phyloP scores from a whole-genome alignment of 2,888 invertebrate genomes.

The Lucinisca nassula region DNA sequence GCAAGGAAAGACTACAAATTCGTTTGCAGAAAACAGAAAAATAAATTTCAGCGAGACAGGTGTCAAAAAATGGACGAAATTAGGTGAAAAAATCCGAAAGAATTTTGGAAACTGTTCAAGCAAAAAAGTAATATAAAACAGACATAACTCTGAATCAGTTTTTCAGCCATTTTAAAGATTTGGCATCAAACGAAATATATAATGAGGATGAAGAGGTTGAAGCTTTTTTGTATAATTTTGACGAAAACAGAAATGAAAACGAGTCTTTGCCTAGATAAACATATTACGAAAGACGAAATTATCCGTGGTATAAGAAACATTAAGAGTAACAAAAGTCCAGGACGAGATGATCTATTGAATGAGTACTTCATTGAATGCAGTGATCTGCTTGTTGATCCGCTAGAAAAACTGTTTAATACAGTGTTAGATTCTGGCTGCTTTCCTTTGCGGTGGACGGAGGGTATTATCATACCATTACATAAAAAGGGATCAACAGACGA shows the following conservation, averaged over 20 bases:
- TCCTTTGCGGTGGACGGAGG: slow-evolving; percentile 11
- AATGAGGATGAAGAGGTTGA: not conserved
- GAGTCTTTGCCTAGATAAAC: not conserved
- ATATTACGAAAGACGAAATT: not conserved
- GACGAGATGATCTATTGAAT: not conserved
- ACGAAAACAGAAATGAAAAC: not conserved
- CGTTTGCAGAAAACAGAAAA: not conserved
- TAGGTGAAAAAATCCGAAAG: slow-evolving; percentile 15
- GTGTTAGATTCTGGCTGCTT: not conserved
- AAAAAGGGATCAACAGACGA: not conserved
- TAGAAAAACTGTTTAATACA: slow-evolving; percentile 1
- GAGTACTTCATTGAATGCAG: slow-evolving; percentile 12
- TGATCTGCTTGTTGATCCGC: not conserved
- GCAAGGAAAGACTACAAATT: slow-evolving; percentile 14
- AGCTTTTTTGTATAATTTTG: not conserved
- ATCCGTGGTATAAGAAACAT: not conserved
- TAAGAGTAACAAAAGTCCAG: not conserved
- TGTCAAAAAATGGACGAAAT: slow-evolving; percentile 14
- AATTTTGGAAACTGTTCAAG: slow-evolving; percentile 1
- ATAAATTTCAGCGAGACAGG: not conserved
- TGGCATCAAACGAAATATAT: not conserved
- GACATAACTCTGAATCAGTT: not conserved
- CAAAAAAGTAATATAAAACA: not conserved
- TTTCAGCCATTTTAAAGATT: not conserved
- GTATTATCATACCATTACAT: not conserved